Conservation (phyloP, 1,140 invertebrate genomes). For the Colletes gigas region DNA sequence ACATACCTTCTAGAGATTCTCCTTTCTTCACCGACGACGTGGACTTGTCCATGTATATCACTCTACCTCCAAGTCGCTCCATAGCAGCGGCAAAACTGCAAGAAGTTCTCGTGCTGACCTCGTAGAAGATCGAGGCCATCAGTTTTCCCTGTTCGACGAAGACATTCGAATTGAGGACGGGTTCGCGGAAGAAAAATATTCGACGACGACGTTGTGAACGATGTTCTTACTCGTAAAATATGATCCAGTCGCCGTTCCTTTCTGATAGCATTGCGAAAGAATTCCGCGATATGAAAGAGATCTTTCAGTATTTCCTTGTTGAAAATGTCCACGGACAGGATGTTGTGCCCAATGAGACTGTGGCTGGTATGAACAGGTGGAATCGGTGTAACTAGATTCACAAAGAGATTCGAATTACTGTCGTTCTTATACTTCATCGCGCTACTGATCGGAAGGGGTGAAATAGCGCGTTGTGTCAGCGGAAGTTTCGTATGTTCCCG, state of each 20-base stretch:
- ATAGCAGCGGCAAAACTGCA: conserved; percentile 98
- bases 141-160: conserved; percentile 88
- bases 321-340: conserved; percentile 93
- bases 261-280: conserved; percentile 89
- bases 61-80: conserved; percentile 95
- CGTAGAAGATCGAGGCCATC: conserved; percentile 98
- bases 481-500: conserved; percentile 41
- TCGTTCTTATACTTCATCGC: conserved; percentile 73
- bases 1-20: conserved; percentile 93
- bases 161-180: background rate
- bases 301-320: conserved; percentile 95
- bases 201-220: background rate
- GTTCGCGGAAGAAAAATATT: background rate
- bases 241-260: conserved; percentile 93
- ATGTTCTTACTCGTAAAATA: conserved; percentile 86
- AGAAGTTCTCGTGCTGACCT: conserved; percentile 97
- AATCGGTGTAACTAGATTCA: conserved; percentile 44
- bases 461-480: conserved; percentile 66
- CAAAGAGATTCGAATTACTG: conserved; percentile 69
- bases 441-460: conserved; percentile 75
- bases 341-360: conserved; percentile 88
- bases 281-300: conserved; percentile 96
- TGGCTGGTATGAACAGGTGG: conserved; percentile 70
- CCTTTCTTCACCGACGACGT: conserved; percentile 98
- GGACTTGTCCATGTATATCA: conserved; percentile 93